Evolutionary conservation across 2,113 vertebrate genomes (phyloP).

Genomic region (Eonycteris spelaea): DNA sequence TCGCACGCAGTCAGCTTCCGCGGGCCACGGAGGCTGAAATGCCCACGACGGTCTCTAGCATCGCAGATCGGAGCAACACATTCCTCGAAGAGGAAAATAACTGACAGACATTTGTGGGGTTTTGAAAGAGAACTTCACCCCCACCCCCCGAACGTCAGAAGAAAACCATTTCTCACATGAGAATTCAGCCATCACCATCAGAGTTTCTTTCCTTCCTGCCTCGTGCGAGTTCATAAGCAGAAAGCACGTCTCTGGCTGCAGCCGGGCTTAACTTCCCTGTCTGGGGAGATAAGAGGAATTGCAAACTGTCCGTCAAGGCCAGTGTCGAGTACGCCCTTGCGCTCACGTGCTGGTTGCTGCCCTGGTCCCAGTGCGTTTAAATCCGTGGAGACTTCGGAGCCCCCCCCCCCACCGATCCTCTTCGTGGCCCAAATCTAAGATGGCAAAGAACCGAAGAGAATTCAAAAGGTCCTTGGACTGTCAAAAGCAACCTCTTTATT

Average conservation of each 20-base stretch:
- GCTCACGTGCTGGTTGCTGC: accelerated
- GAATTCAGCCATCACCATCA: accelerated
- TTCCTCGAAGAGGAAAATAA: not conserved
- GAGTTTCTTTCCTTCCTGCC: not conserved
- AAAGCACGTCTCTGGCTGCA: accelerated
- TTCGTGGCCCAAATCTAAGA: not conserved
- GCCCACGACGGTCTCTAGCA: not conserved
- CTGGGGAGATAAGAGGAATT: accelerated
- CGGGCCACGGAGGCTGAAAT: constrained; percentile 9
- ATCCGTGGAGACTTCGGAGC: not conserved
- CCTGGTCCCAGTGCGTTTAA: too few relatives aligned
- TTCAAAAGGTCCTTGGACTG: not conserved
- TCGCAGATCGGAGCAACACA: not conserved
- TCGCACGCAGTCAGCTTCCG: not conserved
- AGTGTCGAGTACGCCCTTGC: accelerated
- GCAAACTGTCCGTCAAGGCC: not conserved
- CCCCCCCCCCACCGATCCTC: too few relatives aligned
- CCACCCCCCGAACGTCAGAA: not conserved
- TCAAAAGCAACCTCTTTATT: not conserved
- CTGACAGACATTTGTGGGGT: not conserved
- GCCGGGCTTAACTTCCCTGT: accelerated
- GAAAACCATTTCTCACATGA: not conserved
- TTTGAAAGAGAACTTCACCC: not conserved
- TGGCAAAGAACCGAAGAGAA: not conserved
- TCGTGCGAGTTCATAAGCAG: accelerated